A percentile compares a stretch with the other conserved stretches of the same genome.
These are phyloP conservation scores for Schizaphis graminum DNA, from an alignment of 2,888 invertebrate genomes.

Conservation along the genomic window DNA sequence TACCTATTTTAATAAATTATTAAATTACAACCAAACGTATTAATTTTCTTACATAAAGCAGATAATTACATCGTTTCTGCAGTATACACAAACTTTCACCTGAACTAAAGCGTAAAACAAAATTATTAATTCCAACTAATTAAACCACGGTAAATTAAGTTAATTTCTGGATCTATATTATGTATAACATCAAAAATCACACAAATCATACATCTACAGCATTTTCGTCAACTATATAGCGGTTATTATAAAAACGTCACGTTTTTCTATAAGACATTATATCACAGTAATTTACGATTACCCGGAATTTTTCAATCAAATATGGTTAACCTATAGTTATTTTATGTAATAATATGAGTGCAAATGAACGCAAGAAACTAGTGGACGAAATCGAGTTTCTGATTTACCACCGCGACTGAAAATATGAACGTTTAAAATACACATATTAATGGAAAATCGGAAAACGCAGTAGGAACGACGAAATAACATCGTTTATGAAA, in stretches of 20 bases:
- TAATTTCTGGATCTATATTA: not conserved
- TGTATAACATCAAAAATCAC: not conserved
- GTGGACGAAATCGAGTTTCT: not conserved
- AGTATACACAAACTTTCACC: not conserved
- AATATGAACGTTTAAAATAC: no score
- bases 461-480: not conserved
- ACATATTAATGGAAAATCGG: not conserved
- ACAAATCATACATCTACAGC: not conserved
- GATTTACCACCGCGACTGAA: not conserved
- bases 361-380: not conserved
- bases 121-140: not conserved
- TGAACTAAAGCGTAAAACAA: not conserved
- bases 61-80: not conserved
- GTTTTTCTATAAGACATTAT: not conserved
- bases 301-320: not conserved
- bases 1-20: not conserved
- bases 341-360: not conserved
- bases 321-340: not conserved
- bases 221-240: not conserved
- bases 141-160: not conserved
- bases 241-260: not conserved
- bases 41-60: not conserved
- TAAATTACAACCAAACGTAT: not conserved
- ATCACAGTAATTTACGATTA: not conserved
- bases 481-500: no score